Evolutionary conservation across 1,140 invertebrate species (phyloP), one percentile per base, ranked within the genome.

Genomic region (Bombus confusus): DNA sequence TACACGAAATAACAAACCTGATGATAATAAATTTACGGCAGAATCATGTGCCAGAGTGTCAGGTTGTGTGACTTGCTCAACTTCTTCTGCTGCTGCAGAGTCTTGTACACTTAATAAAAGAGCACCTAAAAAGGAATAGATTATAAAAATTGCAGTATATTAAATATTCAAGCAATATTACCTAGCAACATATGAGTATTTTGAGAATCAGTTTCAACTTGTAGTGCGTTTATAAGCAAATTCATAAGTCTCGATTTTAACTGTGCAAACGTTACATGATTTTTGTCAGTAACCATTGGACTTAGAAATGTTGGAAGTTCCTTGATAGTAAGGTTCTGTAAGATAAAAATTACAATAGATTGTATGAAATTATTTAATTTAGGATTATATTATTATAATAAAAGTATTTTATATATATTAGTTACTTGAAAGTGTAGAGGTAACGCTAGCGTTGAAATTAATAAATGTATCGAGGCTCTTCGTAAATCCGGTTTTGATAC

Each of bases 101-200:
- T 98, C 98, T 95, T 98, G 97, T 8, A 98, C 97, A 86, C 97
- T 96, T 57, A 98, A 94, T 88, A 98, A 95, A 68, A 98, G 94
- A 52, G 98, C 98, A 57, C 97, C 96, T 96, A 77, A 39, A 74
- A 66, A 57, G 41, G 0, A 74, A 81, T 18, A 28, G 83, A 73
- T 78, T 66, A 13, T 25, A 73, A 76, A 52, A 69, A 68, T 74
- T 81, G 13, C 18, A 79, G 2, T 22, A 69, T 6, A 66, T 80
- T 57, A 25, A 82, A 77, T 88, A 69, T 87, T 52, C 18, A 52
- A 52, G 18, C 6, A 52, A 79, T 79, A 66, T 93, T 94, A 97
- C 97, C 98, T 64, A 99, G 95, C 37, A 99, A 95, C 97, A 99
- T 98, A 91, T 99, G 98, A 10, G 98, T 98, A 94, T 99, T 99